A percentile compares a stretch with the other conserved stretches of the same genome.
phyloP scores from a whole-genome alignment of 30 jellyfish, hydroid and myxozoan species.

The Thelohanellus kitauei region DNA sequence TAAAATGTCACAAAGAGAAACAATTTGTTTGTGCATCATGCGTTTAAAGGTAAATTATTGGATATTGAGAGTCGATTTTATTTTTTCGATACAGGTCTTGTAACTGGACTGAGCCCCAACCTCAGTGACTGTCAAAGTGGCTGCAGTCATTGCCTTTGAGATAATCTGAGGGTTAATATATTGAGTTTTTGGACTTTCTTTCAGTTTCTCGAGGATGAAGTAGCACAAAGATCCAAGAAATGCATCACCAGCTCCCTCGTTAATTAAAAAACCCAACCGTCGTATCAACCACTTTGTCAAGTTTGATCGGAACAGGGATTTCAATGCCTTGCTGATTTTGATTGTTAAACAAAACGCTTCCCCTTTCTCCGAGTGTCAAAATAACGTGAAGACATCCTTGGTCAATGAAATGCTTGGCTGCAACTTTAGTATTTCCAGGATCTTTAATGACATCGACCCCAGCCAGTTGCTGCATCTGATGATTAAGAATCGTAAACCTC shows the following conservation, averaged over 20 bases:
- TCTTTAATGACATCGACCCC: no score
- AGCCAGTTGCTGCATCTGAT: no score
- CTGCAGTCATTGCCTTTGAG: constrained; percentile 19
- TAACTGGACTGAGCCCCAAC: constrained; percentile 62
- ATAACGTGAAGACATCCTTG: constrained; percentile 27
- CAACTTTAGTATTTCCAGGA: constrained; percentile 8
- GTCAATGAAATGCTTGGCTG: constrained; percentile 9
- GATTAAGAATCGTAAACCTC: no score
- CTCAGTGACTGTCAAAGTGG: constrained; percentile 30
- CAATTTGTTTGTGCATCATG: no score
- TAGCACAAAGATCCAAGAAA: constrained; percentile 55
- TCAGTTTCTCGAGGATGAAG: no score
- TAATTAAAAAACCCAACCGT: constrained; percentile 18
- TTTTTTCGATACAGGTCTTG: constrained; percentile 9
- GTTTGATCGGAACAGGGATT: constrained; percentile 4
- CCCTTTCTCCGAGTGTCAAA: constrained; percentile 45
- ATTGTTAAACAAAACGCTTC: no score
- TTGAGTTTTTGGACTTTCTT: constrained; percentile 11
- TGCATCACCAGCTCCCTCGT: constrained; percentile 90
- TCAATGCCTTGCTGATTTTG: no score
- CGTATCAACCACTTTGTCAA: constrained; percentile 31
- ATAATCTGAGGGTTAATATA: constrained; percentile 11
- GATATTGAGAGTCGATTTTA: no score
- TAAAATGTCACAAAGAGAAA: no score
- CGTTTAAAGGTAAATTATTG: no score